Evolutionary conservation across 2,797 vertebrate genomes (phyloP).

Genomic region (Spinibarbus caldwelli): DNA sequence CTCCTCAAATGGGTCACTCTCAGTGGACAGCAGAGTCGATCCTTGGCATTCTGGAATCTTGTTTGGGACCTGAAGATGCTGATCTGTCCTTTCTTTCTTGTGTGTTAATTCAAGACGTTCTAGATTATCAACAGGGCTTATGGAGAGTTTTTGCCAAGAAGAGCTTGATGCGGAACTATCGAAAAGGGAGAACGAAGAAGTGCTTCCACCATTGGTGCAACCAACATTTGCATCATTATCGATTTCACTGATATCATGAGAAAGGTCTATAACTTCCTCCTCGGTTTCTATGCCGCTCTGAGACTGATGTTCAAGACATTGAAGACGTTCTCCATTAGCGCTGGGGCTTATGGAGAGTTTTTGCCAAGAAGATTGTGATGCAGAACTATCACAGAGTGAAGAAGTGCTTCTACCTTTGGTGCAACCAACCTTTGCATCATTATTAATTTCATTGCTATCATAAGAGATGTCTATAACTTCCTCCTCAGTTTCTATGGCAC

Average conservation of each 20-base stretch:
- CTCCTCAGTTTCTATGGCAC: slow-evolving; percentile 23
- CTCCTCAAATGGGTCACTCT: slow-evolving; percentile 68
- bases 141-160: slow-evolving; percentile 79
- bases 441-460: background rate
- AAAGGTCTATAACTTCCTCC: background rate
- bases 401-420: slow-evolving; percentile 2
- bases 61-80: background rate
- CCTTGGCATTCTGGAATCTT: slow-evolving; percentile 5
- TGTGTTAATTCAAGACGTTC: slow-evolving; percentile 46
- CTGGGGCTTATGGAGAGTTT: slow-evolving; percentile 68
- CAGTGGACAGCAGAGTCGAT: slow-evolving; percentile 61
- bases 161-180: slow-evolving; percentile 73
- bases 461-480: no score
- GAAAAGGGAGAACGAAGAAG: background rate
- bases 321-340: slow-evolving; percentile 48
- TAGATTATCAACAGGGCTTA: slow-evolving; percentile 54
- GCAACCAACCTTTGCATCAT: background rate
- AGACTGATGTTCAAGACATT: slow-evolving; percentile 13
- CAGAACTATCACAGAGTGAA: slow-evolving; percentile 62
- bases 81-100: background rate
- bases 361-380: slow-evolving; percentile 79
- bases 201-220: background rate
- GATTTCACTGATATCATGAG: no score
- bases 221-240: background rate
- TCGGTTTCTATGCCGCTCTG: slow-evolving; percentile 16